phyloP scores from a whole-genome alignment of 2,797 vertebrate species.

The Alca torda region DNA sequence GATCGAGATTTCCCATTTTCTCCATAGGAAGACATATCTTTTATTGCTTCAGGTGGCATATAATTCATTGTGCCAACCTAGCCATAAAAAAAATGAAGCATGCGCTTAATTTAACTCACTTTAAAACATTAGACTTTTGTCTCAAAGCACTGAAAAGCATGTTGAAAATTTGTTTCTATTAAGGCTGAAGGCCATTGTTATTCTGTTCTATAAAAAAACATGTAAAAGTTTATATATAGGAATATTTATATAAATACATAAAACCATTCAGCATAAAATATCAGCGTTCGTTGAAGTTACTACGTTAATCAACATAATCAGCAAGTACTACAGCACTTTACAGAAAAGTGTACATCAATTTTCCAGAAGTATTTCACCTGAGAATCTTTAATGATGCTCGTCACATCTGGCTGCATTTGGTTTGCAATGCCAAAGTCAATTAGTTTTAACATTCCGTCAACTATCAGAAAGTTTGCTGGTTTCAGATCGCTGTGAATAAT shows the following conservation, averaged over 20 bases:
- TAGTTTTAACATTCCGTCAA: slow-evolving; percentile 93
- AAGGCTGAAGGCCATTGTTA: background rate
- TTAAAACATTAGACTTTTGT: background rate
- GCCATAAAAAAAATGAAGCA: background rate
- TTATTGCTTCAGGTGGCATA: slow-evolving; percentile 97
- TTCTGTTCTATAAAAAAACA: background rate
- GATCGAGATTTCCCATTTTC: slow-evolving; percentile 87
- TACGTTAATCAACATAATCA: background rate
- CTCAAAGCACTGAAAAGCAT: background rate
- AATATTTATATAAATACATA: background rate
- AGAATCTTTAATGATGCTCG: slow-evolving; percentile 96
- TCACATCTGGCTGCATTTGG: slow-evolving; percentile 95
- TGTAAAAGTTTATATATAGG: background rate
- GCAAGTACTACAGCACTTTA: background rate
- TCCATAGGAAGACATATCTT: slow-evolving; percentile 88
- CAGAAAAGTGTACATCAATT: background rate
- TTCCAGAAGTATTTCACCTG: slow-evolving; percentile 78
- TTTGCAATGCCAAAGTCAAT: slow-evolving; percentile 99
- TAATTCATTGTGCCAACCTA: slow-evolving; percentile 98
- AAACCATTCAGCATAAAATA: background rate
- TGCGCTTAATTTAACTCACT: background rate
- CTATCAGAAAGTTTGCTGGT: slow-evolving; percentile 96
- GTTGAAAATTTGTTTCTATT: background rate
- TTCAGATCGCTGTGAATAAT: slow-evolving; percentile 98
- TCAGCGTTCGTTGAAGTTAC: background rate